Conservation (phyloP, 2,797 vertebrate species). For the Orientallactaga sibirica region DNA sequence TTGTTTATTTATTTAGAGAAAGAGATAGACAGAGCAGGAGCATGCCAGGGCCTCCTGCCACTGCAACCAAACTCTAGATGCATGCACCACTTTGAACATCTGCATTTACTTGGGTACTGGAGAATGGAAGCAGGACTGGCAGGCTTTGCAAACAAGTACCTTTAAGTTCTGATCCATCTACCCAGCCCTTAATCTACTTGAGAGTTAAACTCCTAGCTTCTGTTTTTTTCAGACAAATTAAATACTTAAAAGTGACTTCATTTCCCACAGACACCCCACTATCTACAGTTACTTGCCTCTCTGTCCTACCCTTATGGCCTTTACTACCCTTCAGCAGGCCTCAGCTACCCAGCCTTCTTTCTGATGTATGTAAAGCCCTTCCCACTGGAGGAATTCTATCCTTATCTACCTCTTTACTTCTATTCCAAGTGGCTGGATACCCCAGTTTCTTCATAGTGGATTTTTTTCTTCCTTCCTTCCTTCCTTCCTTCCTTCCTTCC, state of each 20-base stretch:
- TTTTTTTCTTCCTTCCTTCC: too few species aligned
- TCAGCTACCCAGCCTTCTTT: neutral
- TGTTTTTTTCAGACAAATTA: neutral
- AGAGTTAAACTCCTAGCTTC: neutral
- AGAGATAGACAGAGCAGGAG: too few species aligned
- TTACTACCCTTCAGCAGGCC: neutral
- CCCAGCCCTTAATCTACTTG: neutral
- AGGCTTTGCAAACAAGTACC: too few species aligned
- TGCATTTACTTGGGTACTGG: too few species aligned
- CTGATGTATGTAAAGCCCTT: neutral
- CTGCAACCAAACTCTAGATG: too few species aligned
- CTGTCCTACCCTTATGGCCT: accelerated
- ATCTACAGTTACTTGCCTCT: neutral
- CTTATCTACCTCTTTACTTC: neutral
- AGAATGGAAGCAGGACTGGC: too few species aligned
- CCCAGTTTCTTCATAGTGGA: neutral
- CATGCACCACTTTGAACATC: too few species aligned
- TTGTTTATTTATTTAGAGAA: too few species aligned
- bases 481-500: too few species aligned
- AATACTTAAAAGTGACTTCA: neutral
- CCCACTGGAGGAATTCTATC: neutral
- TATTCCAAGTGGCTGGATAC: neutral
- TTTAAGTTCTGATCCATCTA: too few species aligned
- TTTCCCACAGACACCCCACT: neutral
- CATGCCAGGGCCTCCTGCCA: too few species aligned